A percentile compares a stretch with the other conserved stretches of the same genome.
These are phyloP conservation scores for Drosophila longiperda DNA, from an alignment of 2,888 invertebrate species.

Conservation along the genomic window DNA sequence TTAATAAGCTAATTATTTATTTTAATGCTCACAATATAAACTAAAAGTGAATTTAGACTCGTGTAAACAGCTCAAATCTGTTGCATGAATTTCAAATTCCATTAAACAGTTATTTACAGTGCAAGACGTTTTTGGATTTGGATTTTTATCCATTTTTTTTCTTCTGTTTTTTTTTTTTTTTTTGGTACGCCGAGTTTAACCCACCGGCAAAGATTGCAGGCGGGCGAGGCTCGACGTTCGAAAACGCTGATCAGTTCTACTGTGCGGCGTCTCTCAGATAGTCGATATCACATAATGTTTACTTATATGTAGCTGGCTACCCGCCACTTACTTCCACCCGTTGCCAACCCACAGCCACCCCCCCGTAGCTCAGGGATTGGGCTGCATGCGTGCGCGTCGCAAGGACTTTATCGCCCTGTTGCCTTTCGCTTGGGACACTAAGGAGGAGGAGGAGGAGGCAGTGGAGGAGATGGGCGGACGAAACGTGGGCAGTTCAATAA, in stretches of 20 bases:
- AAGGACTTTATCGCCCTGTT: slow-evolving; percentile 9
- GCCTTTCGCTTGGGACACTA: slow-evolving; percentile 21
- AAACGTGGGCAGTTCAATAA: slow-evolving; percentile 88
- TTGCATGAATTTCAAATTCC: slow-evolving; percentile 43
- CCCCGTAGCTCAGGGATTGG: slow-evolving; percentile 26
- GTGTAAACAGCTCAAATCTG: slow-evolving; percentile 35
- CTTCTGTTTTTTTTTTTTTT: not conserved
- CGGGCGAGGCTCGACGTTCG: slow-evolving; percentile 10
- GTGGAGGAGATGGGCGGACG: slow-evolving; percentile 82
- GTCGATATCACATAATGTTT: slow-evolving; percentile 72
- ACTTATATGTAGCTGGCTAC: slow-evolving; percentile 38
- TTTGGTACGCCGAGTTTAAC: slow-evolving; percentile 25
- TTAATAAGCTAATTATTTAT: slow-evolving; percentile 53
- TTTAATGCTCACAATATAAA: slow-evolving; percentile 55
- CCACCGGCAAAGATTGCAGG: not conserved
- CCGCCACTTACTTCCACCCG: not conserved
- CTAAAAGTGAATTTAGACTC: slow-evolving; percentile 34
- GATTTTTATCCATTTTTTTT: slow-evolving; percentile 11
- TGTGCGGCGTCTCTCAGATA: slow-evolving; percentile 31
- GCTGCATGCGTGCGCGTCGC: slow-evolving; percentile 40
- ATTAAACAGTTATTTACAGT: slow-evolving; percentile 64
- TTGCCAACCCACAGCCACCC: not conserved
- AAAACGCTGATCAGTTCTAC: slow-evolving; percentile 23
- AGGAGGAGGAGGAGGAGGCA: slow-evolving; percentile 64
- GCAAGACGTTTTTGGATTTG: slow-evolving; percentile 8